A percentile compares a stretch with the other conserved stretches of the same genome.
phyloP scores from a whole-genome alignment of 2,888 invertebrate species.

The Cephalotes varians region DNA sequence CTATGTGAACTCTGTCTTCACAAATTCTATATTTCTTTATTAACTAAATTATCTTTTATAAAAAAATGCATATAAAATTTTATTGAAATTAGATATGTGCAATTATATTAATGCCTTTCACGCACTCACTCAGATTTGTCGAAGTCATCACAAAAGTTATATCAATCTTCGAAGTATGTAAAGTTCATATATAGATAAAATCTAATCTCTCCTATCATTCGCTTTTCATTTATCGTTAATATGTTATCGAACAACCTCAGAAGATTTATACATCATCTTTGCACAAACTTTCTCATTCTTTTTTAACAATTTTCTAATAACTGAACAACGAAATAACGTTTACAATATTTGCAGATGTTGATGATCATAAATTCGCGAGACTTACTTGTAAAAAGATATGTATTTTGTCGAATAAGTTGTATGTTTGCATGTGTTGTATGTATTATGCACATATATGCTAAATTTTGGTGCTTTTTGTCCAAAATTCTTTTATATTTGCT shows the following conservation, averaged over 20 bases:
- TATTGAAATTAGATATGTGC: neutral
- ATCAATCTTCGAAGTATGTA: neutral
- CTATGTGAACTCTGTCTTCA: neutral
- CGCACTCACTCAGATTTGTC: neutral
- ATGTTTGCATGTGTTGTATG: neutral
- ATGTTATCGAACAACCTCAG: neutral
- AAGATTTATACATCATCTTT: constrained; percentile 15
- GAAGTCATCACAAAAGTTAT: neutral
- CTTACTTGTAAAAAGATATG: neutral
- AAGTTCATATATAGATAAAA: constrained; percentile 9
- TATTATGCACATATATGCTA: too few relatives aligned
- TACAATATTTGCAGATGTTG: neutral
- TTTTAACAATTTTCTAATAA: neutral
- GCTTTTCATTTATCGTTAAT: constrained; percentile 28
- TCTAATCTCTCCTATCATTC: constrained; percentile 10
- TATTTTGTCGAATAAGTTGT: neutral
- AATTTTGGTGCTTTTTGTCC: too few relatives aligned
- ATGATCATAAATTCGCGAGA: neutral
- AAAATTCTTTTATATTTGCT: neutral
- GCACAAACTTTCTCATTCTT: neutral
- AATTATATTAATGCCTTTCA: neutral
- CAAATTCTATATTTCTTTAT: neutral
- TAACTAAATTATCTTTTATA: neutral
- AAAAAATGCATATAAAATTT: neutral
- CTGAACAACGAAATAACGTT: neutral